Percentiles rank a stretch among this genome's conserved stretches.
Evolutionary conservation across 1,140 invertebrate genomes (phyloP).

Genomic region (Procambarus clarkii): DNA sequence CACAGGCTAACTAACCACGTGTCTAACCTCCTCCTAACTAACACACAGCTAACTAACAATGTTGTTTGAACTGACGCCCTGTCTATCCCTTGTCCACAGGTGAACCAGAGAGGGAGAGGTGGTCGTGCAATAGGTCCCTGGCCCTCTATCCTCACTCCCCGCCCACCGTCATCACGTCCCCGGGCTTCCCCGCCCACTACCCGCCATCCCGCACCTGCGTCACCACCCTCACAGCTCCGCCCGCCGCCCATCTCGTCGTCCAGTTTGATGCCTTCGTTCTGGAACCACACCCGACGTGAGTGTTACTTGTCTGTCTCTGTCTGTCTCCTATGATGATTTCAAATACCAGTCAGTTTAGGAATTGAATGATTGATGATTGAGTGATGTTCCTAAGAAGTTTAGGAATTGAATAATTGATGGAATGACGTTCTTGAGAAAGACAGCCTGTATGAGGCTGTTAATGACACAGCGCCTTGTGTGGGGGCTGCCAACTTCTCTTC

Average conservation of each 20-base stretch:
- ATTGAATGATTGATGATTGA: too few relatives aligned
- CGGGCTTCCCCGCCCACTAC: slow-evolving; percentile 52
- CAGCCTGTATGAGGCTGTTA: too few relatives aligned
- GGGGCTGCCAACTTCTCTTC: too few relatives aligned
- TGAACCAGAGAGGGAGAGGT: neutral
- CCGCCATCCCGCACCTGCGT: slow-evolving; percentile 43
- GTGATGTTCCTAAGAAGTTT: too few relatives aligned
- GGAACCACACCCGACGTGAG: slow-evolving; percentile 49
- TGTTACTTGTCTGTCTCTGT: neutral
- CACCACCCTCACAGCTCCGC: slow-evolving; percentile 38
- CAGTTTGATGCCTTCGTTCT: slow-evolving; percentile 48
- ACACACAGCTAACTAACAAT: neutral
- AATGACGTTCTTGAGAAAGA: too few relatives aligned
- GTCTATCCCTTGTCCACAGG: neutral
- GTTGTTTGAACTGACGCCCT: too few relatives aligned
- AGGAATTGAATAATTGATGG: too few relatives aligned
- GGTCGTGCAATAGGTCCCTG: slow-evolving; percentile 45
- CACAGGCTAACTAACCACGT: neutral
- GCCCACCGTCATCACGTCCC: slow-evolving; percentile 49
- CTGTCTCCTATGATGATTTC: neutral
- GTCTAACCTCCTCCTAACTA: neutral
- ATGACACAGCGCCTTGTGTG: too few relatives aligned
- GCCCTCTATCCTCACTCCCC: slow-evolving; percentile 30
- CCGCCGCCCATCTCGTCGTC: slow-evolving; percentile 45
- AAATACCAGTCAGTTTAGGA: too few relatives aligned